Base-by-base conservation (phyloP, 1,140 invertebrate species). In the Anastatus disparis region DNA sequence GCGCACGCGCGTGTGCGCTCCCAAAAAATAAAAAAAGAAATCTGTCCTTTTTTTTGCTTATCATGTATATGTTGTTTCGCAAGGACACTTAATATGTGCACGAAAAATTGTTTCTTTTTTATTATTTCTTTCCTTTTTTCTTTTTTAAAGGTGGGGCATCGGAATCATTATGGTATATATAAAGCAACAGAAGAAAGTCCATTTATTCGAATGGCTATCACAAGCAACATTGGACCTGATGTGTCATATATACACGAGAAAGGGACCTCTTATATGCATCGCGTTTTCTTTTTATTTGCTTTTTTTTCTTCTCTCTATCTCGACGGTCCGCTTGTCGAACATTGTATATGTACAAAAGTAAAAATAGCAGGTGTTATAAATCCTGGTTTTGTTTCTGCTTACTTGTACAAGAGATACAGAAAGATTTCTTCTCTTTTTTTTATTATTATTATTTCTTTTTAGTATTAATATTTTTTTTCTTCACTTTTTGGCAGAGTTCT, bases 301-400 rank as follows among this genome's bases (percentile, higher is more conserved):
- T 44, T 38, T 38, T 55, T 12, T 48, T 42, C 35, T 22, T 46
- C 35, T 40, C 22, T 52, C 66, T 61, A 22, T 29, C 63, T 44
- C 55, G 26, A 6, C n/a, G 26, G 20, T n/a, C n/a, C 31, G 31
- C 67, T 42, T 69, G 67, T 69, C 58, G 56, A 69, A 69, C 67
- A 62, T 69, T 69, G 48, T 70, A 62, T 63, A 63, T 63, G 50
- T 44, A 44, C 4, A 38, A 42, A 44, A 44, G 46, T 26, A 40
- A 35, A 70, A 70, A 70, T 55, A 46, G 38, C 20, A 22, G 26
- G 26, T 48, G 58, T 70, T 62, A 70, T 70, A 70, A 69, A 69
- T 69, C 17, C 44, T 61, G 66, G 44, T 61, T 68, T 50, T 61
- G 66, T 70, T 62, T 70, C 48, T 15, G 48, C 3, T 50, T 31